phyloP scores from a whole-genome alignment of 2,797 vertebrate species.

The Centroberyx gerrardi region DNA sequence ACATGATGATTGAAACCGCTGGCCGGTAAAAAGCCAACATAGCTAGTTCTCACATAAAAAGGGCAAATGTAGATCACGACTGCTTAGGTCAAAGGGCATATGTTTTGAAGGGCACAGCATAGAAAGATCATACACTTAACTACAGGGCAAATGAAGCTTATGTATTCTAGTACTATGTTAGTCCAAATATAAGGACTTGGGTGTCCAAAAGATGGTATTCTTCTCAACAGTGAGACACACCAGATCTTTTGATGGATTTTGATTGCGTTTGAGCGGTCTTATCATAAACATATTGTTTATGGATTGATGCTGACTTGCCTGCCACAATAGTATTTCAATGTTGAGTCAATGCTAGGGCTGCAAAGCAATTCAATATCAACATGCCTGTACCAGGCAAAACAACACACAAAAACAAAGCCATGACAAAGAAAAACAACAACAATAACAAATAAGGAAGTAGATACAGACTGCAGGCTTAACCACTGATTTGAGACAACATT shows the following conservation, averaged over 20 bases:
- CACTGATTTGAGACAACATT: constrained; percentile 55
- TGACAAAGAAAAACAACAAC: constrained; percentile 65
- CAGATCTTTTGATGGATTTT: constrained; percentile 40
- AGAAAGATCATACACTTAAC: constrained; percentile 47
- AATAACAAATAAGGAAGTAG: constrained; percentile 58
- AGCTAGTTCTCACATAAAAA: constrained; percentile 75
- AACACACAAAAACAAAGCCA: constrained; percentile 73
- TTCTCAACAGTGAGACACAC: constrained; percentile 52
- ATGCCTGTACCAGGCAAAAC: constrained; percentile 68
- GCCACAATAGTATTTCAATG: constrained; percentile 57
- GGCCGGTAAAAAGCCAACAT: constrained; percentile 49
- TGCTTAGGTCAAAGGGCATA: constrained; percentile 72
- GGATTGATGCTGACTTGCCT: constrained; percentile 56
- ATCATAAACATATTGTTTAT: constrained; percentile 45
- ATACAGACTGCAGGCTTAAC: constrained; percentile 65
- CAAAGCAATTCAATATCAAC: constrained; percentile 70
- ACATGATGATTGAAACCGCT: constrained; percentile 28
- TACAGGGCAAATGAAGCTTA: constrained; percentile 35
- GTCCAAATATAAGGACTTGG: constrained; percentile 5
- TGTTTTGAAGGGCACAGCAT: constrained; percentile 60
- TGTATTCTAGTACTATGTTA: constrained; percentile 17
- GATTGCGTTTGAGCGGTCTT: constrained; percentile 41
- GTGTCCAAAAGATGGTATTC: constrained; percentile 19
- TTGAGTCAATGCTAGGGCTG: constrained; percentile 60
- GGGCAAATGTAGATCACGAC: constrained; percentile 83